Evolutionary conservation across 2,113 vertebrate genomes (phyloP), one percentile per base, ranked within the genome.

Genomic region (Scomber japonicus): DNA sequence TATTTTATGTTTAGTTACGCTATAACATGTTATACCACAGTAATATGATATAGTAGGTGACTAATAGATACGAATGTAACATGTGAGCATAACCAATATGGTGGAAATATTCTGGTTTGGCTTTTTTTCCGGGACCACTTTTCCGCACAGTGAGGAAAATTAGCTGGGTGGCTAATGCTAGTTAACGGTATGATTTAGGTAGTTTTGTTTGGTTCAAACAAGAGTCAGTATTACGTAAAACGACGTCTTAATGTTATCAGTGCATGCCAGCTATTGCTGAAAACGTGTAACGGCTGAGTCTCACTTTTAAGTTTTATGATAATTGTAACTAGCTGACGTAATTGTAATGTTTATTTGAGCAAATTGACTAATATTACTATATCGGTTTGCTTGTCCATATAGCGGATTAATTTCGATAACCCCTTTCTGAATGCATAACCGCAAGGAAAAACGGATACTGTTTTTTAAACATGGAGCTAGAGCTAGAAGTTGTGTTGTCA

Each of bases 401-500:
- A 24, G 19, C 19, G 11, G 53, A 55, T 21, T 12, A 9, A 5
- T 46, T 27, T 63, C 8, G 1, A 15, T 11, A 3, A 63, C 45
- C 27, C n/a, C 17, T 55, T 62, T 53, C 15, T 56, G 53, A 69
- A 45, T 31, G 51, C 31, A 61, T 1, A 21, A 40, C 49, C 24
- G 17, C 13, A 13, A 74, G 13, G 63, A 53, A 60, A 50, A 56
- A 16, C 73, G 6, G 19, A 90, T 87, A 59, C 30, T 65, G 54
- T 35, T 31, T 5, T 10, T 30, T 2, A 24, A 87, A 75, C 27
- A 96, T 96, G 95, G 94, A 96, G 30, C 78, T 95, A 46, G 93
- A 92, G 61, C 46, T 96, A 75, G 94, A 96, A 66, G 95, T 96
- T 11, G 83, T 95, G 78, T 31, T 95, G 83, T 94, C 93, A 17